These are phyloP conservation scores for Aelia acuminata DNA, from an alignment of 2,888 invertebrate genomes.

Conservation along the genomic window DNA sequence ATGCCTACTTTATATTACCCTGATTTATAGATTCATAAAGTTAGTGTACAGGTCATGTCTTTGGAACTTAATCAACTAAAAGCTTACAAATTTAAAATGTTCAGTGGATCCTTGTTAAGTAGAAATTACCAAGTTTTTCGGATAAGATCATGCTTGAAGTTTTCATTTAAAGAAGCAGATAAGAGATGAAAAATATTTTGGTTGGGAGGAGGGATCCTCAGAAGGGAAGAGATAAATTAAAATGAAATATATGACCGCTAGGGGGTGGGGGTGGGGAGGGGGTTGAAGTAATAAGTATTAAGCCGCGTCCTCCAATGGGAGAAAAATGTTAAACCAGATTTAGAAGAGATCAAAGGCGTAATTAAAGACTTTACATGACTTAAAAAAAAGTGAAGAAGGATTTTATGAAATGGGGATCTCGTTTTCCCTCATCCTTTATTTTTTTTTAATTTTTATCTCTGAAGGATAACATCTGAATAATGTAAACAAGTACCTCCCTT, in stretches of 20 bases:
- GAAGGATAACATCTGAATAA: not conserved
- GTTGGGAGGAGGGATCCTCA: not conserved
- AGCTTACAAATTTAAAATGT: not conserved
- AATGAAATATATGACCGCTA: constrained; percentile 30
- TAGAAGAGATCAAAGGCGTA: constrained; percentile 20
- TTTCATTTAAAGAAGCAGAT: not conserved
- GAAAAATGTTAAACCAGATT: constrained; percentile 46
- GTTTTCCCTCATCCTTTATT: not conserved
- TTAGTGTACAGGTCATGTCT: too few relatives aligned
- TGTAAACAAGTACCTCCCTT: not conserved
- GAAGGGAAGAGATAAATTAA: constrained; percentile 15
- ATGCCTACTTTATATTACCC: too few relatives aligned
- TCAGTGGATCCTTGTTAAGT: too few relatives aligned
- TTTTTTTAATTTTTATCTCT: constrained; percentile 27
- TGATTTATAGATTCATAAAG: too few relatives aligned
- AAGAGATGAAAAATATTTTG: too few relatives aligned
- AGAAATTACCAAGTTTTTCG: not conserved
- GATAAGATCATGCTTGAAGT: not conserved
- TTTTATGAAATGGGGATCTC: constrained; percentile 33
- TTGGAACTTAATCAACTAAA: not conserved
- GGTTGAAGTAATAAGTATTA: constrained; percentile 2
- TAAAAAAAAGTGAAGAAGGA: not conserved
- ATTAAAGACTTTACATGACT: constrained; percentile 12
- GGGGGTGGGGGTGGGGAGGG: not conserved
- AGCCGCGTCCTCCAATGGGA: not conserved